phyloP scores from a whole-genome alignment of 1,140 invertebrate genomes.

The Fragariocoptes setiger region DNA sequence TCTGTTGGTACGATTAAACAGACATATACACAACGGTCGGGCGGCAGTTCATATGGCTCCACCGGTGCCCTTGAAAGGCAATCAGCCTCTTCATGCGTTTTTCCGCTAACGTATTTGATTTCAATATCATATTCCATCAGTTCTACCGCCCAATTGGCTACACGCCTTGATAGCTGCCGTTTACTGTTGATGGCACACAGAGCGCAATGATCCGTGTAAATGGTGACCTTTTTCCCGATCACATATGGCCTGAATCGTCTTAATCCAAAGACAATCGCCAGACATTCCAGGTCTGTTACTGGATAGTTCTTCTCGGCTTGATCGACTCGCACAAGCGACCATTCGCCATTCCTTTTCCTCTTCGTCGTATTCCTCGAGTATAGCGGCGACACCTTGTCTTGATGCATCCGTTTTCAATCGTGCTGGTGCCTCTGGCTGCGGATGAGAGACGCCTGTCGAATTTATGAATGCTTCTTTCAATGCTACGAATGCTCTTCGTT shows the following conservation, averaged over 20 bases:
- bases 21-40: too few relatives aligned
- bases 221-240: conserved; percentile 16
- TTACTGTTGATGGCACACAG: conserved; percentile 10
- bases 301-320: conserved; percentile 19
- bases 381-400: not conserved
- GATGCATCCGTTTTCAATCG: not conserved
- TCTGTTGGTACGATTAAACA: too few relatives aligned
- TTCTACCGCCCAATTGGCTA: conserved; percentile 1
- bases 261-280: conserved; percentile 19
- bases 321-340: not conserved
- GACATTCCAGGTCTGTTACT: conserved; percentile 23
- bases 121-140: conserved; percentile 5
- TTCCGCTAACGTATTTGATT: conserved; percentile 5
- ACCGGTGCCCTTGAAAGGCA: conserved; percentile 1
- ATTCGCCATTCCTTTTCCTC: not conserved
- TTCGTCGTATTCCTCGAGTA: not conserved
- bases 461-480: not conserved
- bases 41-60: too few relatives aligned
- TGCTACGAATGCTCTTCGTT: conserved; percentile 12
- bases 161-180: not conserved
- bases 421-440: not conserved
- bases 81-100: conserved; percentile 5
- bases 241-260: conserved; percentile 22
- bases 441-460: not conserved
- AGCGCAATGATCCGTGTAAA: conserved; percentile 20